Percentiles rank a stretch among this genome's conserved stretches.
Evolutionary conservation across 2,797 vertebrate species (phyloP).

Genomic region (Enoplosus armatus): DNA sequence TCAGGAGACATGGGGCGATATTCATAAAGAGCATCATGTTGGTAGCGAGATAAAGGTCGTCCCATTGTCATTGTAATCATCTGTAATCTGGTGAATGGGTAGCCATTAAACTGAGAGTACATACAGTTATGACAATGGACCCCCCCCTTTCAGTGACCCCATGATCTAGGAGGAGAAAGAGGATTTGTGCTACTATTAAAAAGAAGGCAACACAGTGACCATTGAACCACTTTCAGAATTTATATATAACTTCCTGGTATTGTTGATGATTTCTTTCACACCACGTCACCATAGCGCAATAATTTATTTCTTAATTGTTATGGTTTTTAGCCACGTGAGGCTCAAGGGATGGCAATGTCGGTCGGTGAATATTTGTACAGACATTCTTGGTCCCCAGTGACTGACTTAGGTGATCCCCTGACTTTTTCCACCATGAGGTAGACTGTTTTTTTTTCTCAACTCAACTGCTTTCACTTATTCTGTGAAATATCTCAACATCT

Average conservation of each 20-base stretch:
- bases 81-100: slow-evolving; percentile 67
- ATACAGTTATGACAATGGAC: slow-evolving; percentile 40
- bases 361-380: background rate
- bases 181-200: slow-evolving; percentile 38
- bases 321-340: background rate
- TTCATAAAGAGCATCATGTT: slow-evolving; percentile 55
- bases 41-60: slow-evolving; percentile 56
- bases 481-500: background rate
- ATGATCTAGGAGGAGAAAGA: slow-evolving; percentile 35
- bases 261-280: background rate
- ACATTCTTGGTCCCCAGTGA: background rate
- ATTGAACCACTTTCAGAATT: background rate
- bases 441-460: background rate
- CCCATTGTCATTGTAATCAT: slow-evolving; percentile 73
- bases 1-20: slow-evolving; percentile 34
- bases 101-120: slow-evolving; percentile 52
- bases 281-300: background rate
- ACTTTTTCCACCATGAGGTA: background rate
- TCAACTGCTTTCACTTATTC: background rate
- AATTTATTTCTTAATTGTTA: background rate
- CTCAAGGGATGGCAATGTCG: background rate
- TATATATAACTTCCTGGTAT: background rate
- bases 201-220: background rate
- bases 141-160: slow-evolving; percentile 44
- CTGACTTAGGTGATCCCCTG: background rate